Base-by-base conservation (phyloP, 2,888 invertebrate species). In the Prosapia bicincta region DNA sequence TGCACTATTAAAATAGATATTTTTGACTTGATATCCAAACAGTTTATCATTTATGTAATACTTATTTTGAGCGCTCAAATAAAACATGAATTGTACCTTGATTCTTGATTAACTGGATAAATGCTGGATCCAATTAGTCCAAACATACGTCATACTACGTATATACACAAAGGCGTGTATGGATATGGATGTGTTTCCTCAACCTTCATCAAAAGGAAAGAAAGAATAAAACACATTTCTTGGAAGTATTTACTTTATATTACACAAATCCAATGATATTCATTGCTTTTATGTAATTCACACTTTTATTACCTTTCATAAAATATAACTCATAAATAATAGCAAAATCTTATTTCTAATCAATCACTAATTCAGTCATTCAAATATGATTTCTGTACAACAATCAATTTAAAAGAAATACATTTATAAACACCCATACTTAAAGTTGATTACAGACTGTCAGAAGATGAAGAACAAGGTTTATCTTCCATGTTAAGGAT, bases 401-500 rank as follows among this genome's bases (percentile, higher is more conserved):
- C 3, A 54, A 54, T 54, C n/a, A 54, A 54, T 1, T 2, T 20
- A 54, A 54, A 54, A n/a, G 6, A 54, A 20, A 54, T 20, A 54
- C 54, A 20, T 54, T n/a, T 20, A 54, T 54, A 54, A 54, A 20
- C 20, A 54, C n/a, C 13, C 20, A 3, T n/a, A n/a, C 3, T 20
- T 5, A 20, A 20, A 20, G 20, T 54, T 54, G 54, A 54, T 54
- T 54, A 54, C 54, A 54, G n/a, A 13, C 20, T 9, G 3, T 54
- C 54, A 20, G 54, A 54, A 10, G 54, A 54, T 20, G 70, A 70
- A 3, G 86, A 83, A 75, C 90, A 91, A 0, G 90, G 88, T 82
- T 91, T 92, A 82, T 92, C 92, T 83, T 93, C 92, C 87, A 92
- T 88, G 72, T 91, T 91, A 38, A 92, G 86, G 75, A 93, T 89